Base-by-base conservation (phyloP, 2,113 vertebrate species). In the Alligator mississippiensis region DNA sequence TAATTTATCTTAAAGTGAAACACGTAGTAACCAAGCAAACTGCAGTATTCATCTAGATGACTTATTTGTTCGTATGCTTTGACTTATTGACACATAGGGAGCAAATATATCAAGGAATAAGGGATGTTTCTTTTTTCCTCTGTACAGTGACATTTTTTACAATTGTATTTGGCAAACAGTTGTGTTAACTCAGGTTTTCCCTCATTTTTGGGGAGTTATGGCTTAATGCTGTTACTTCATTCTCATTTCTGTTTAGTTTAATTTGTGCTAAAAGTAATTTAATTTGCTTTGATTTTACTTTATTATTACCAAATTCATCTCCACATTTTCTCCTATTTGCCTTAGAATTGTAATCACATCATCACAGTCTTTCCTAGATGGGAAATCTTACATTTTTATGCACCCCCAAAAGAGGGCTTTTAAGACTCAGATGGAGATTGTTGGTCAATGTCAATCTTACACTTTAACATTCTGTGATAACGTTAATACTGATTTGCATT, bases 201-300 rank as follows among this genome's bases (percentile, higher is more conserved):
- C 16, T 55, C n/a, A 72, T 10, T 83, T 85, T 61, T 77, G 15
- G 64, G 70, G 84, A 61, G 68, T 94, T 82, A 76, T n/a, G 3
- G 64, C 57, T 90, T 86, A 88, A 88, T 85, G 82, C 21, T 78
- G 19, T 68, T 60, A 86, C 92, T 87, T 89, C 34, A 68, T 66
- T 16, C 25, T 80, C 70, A 9, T 1, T 87, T 94, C 74, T 83
- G 24, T 82, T 93, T 34, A 77, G n/a, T 77, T 55, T 77, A 25
- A 85, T 95, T 93, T 93, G 58, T 89, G 30, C 79, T 92, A 94
- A 80, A 14, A 90, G 54, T 60, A 78, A 38, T 66, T 89, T 90
- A 89, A 94, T 87, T 89, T 58, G 3, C 30, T 91, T 55, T 80
- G 6, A 87, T 30, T 89, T 94, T 61, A 84, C 87, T 89, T 92